These are phyloP conservation scores for Chelon auratus DNA, from an alignment of 2,797 vertebrate genomes.

Conservation along the genomic window DNA sequence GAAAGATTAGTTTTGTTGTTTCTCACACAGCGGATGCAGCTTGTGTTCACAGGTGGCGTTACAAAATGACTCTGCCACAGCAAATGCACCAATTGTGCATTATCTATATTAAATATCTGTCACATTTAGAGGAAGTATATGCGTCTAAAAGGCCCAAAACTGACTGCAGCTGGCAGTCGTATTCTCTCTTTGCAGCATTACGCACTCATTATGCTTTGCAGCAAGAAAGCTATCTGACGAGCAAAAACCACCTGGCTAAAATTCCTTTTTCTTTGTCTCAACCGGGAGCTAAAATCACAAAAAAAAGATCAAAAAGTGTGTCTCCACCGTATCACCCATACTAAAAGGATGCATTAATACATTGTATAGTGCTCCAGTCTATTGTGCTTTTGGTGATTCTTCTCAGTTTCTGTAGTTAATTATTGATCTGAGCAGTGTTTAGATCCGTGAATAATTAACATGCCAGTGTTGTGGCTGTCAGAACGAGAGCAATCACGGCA, in stretches of 20 bases:
- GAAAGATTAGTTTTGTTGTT: slow-evolving; percentile 22
- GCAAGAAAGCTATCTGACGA: slow-evolving; percentile 2
- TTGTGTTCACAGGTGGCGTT: slow-evolving; percentile 19
- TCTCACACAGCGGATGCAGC: background rate
- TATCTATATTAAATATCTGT: slow-evolving; percentile 28
- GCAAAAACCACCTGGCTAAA: slow-evolving; percentile 8
- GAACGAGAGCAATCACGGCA: slow-evolving; percentile 58
- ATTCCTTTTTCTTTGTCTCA: slow-evolving; percentile 13
- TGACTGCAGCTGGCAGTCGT: slow-evolving; percentile 23
- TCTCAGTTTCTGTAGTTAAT: slow-evolving; percentile 71
- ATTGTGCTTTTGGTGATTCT: slow-evolving; percentile 49
- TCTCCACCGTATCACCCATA: slow-evolving; percentile 23
- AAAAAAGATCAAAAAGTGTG: slow-evolving; percentile 31
- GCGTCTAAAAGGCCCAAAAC: slow-evolving; percentile 21
- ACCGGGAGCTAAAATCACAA: slow-evolving; percentile 7
- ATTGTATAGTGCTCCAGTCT: slow-evolving; percentile 29
- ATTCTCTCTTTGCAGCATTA: slow-evolving; percentile 16
- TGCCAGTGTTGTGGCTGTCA: slow-evolving; percentile 64
- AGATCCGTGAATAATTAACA: slow-evolving; percentile 80
- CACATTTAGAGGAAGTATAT: slow-evolving; percentile 13
- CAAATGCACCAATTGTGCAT: slow-evolving; percentile 5
- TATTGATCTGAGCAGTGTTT: slow-evolving; percentile 77
- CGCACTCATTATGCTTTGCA: slow-evolving; percentile 15
- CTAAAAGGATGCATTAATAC: slow-evolving; percentile 25
- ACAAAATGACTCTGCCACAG: slow-evolving; percentile 19